Conservation (phyloP, 2,888 invertebrate genomes). For the Peribatodes rhomboidaria region DNA sequence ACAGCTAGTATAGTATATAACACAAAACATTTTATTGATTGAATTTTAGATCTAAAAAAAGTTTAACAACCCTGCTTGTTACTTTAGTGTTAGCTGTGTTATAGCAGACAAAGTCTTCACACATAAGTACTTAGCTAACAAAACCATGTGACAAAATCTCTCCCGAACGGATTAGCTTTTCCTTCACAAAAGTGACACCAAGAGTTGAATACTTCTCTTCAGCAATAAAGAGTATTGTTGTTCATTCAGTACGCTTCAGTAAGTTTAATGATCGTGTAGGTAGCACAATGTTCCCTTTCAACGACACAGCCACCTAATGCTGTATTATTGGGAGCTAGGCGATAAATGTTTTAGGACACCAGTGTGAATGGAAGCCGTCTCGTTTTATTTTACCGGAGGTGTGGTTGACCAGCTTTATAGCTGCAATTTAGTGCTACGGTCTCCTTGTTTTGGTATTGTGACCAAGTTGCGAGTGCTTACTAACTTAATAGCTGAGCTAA, state of each 20-base stretch:
- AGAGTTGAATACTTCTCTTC: conserved; percentile 15
- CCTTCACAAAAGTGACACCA: conserved; percentile 47
- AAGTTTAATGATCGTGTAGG: conserved; percentile 52
- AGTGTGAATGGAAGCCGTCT: conserved; percentile 77
- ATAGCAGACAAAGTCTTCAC: no score
- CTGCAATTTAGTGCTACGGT: conserved; percentile 62
- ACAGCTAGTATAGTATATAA: no score
- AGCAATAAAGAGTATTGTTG: conserved; percentile 33
- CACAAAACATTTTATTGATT: no score
- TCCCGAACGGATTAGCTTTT: conserved; percentile 40
- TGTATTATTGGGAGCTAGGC: conserved; percentile 48
- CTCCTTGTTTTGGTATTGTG: conserved; percentile 62
- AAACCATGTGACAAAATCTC: conserved; percentile 22
- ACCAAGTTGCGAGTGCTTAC: conserved; percentile 38
- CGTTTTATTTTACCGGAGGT: conserved; percentile 68
- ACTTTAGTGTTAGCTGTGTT: no score
- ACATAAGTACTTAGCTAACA: not conserved
- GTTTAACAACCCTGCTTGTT: no score
- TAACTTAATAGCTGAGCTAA: not conserved
- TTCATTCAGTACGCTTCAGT: conserved; percentile 37
- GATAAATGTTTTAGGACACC: conserved; percentile 77
- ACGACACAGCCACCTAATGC: conserved; percentile 48
- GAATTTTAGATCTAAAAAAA: no score
- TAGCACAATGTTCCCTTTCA: conserved; percentile 51
- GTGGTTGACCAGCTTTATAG: conserved; percentile 72